Evolutionary conservation across 2,113 vertebrate species (phyloP), one percentile per base, ranked within the genome.

Genomic region (Rhegmatorhina hoffmannsi): DNA sequence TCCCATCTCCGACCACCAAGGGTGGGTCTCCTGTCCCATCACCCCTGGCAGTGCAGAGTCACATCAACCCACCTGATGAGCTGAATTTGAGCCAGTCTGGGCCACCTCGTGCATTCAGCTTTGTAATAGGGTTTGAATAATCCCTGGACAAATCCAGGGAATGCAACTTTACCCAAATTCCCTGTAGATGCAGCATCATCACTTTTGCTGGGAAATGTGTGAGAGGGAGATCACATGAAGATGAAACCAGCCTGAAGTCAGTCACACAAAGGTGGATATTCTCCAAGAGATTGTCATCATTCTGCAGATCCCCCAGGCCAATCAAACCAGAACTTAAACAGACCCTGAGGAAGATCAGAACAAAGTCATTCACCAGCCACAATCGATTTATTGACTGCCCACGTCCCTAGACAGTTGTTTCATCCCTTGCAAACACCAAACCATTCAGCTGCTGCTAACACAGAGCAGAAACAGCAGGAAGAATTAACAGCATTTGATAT

Each of bases 211-310:
- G 29, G 34, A 89, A 69, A 25, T 36, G 46, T 2, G 4, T 40
- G 36, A 38, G 18, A 33, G 28, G 63, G 15, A 19, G 6, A 8
- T 53, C 28, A 24, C 24, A 11, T 33, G 56, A 68, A 68, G n/a
- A 44, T n/a, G 14, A 67, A 59, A 34, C 5, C 9, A 78, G 28
- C 15, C 26, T 87, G 21, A 50, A 85, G 12, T 29, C 17, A n/a
- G 24, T 49, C 36, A 56, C 31, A 40, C 5, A 40, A 49, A 50
- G 10, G 34, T 29, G 44, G 90, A 75, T 43, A 44, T 36, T 75
- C 16, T 73, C 7, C 68, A 43, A 10, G 20, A 76, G 7, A 11
- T 50, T 0, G 0, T 46, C 2, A 1, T n/a, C 40, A 53, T 44
- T 62, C 58, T 75, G 69, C 58, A 78, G 47, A 56, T 28, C 23